Evolutionary conservation across 2,113 vertebrate species (phyloP), one percentile per base, ranked within the genome.

Genomic region (Lophotis ruficrista): DNA sequence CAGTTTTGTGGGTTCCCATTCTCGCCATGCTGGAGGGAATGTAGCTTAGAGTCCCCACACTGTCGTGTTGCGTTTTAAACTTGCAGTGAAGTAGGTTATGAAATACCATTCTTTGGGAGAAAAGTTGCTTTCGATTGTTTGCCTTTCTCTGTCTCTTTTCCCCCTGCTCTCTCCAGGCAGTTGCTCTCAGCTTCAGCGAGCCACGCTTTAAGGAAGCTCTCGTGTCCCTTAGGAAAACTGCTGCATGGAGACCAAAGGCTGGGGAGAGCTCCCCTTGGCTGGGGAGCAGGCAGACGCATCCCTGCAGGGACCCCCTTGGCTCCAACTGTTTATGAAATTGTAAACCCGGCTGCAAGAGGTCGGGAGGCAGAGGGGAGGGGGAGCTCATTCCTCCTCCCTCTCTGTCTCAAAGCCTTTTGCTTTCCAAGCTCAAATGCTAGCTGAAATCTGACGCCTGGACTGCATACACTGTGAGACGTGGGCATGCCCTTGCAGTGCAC

Each of bases 391-490:
- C 89, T 95, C 93, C 95, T 96, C 95, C 94, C 80, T 87, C 64
- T 88, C 78, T 38, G 58, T 17, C 90, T 96, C 87, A 28, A 89
- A 96, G 79, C 35, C 84, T 82, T 94, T 92, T 72, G 94, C 95
- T 91, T 93, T 96, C 96, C 93, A 86, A 95, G 77, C 94, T 92
- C 23, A 27, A 73, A 86, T 57, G 65, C 86, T 72, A 45, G 70
- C 82, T 98, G 98, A 98, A 98, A 98, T 96, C 94, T 93, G 98
- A 98, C 87, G 97, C 89, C 87, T 84, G 83, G 82, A 90, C 98
- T 97, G 98, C 97, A 98, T 93, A 96, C 56, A 89, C 75, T 81
- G 94, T 89, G 98, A 94, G 91, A 93, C 84, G 79, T 77, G 95
- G 96, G 93, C 97, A 95, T 93, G 89, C 94, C 83, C 94, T 94